A percentile compares a stretch with the other conserved stretches of the same genome.
Evolutionary conservation across 2,797 vertebrate genomes (phyloP).

Genomic region (Acestrorhynchus altus): DNA sequence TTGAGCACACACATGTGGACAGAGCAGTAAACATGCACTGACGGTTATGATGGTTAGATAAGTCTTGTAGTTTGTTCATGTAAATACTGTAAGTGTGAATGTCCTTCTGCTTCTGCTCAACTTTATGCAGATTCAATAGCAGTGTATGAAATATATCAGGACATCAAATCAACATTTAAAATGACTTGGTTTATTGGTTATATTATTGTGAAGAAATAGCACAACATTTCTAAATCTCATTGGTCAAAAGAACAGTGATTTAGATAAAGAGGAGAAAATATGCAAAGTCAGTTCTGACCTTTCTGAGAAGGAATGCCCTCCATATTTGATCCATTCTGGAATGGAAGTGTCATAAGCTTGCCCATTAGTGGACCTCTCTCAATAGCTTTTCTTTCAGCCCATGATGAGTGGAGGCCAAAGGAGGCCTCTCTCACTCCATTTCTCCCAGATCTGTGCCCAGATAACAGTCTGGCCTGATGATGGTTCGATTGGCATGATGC

Average conservation of each 20-base stretch:
- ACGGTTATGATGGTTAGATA: too few species aligned
- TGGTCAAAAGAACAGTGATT: background rate
- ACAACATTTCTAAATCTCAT: background rate
- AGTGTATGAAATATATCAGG: background rate
- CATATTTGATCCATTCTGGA: conserved; percentile 22
- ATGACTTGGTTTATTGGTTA: too few species aligned
- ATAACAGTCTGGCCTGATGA: conserved; percentile 72
- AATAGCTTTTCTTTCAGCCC: conserved; percentile 25
- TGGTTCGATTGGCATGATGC: conserved; percentile 76
- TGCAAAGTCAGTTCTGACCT: conserved; percentile 23
- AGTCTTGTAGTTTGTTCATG: background rate
- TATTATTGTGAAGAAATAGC: too few species aligned
- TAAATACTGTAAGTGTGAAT: background rate
- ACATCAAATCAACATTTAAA: background rate
- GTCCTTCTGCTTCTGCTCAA: background rate
- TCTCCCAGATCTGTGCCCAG: conserved; percentile 57
- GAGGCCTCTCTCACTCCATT: conserved; percentile 3
- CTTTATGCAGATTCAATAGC: background rate
- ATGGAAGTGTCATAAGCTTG: conserved; percentile 23
- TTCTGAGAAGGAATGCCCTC: conserved; percentile 25
- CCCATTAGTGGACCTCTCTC: conserved; percentile 29
- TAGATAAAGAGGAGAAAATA: conserved; percentile 13
- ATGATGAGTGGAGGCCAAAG: conserved; percentile 7
- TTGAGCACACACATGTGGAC: too few species aligned
- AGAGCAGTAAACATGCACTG: too few species aligned